Evolutionary conservation across 1,140 invertebrate species (phyloP).

Genomic region (Paramacrobiotus metropolitanus): DNA sequence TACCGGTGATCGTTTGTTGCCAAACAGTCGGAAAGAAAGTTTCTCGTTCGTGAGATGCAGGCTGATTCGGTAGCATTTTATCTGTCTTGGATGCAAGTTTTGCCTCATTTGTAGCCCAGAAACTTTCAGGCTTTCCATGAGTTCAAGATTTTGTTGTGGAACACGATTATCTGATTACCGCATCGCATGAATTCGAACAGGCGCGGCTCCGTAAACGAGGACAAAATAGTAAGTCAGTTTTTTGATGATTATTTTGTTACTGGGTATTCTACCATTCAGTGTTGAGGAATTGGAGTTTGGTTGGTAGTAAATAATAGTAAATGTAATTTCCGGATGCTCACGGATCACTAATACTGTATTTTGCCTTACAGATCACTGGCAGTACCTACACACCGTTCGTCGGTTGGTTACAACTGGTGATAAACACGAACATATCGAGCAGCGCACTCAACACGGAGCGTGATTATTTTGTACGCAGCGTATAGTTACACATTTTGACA

Average conservation of each 20-base stretch:
- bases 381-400: constrained; percentile 79
- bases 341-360: too few relatives aligned
- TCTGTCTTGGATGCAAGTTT: constrained; percentile 8
- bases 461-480: constrained; percentile 56
- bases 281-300: too few relatives aligned
- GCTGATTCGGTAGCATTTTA: background rate
- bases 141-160: constrained; percentile 94
- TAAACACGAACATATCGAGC: constrained; percentile 67
- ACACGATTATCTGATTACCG: constrained; percentile 83
- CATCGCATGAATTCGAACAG: constrained; percentile 53
- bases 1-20: constrained; percentile 62
- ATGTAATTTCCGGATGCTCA: too few relatives aligned
- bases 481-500: too few relatives aligned
- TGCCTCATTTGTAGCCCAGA: constrained; percentile 1
- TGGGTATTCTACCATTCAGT: too few relatives aligned
- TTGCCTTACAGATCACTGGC: constrained; percentile 41
- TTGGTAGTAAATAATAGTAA: too few relatives aligned
- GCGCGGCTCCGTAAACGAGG: constrained; percentile 77
- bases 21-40: constrained; percentile 80
- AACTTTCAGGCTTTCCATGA: constrained; percentile 45
- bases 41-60: constrained; percentile 49
- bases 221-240: constrained; percentile 49
- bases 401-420: constrained; percentile 45
- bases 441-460: constrained; percentile 72
- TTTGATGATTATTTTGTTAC: constrained; percentile 8